Evolutionary conservation across 2,888 invertebrate genomes (phyloP), one percentile per base, ranked within the genome.

Genomic region (Acanthosepion lycidas): DNA sequence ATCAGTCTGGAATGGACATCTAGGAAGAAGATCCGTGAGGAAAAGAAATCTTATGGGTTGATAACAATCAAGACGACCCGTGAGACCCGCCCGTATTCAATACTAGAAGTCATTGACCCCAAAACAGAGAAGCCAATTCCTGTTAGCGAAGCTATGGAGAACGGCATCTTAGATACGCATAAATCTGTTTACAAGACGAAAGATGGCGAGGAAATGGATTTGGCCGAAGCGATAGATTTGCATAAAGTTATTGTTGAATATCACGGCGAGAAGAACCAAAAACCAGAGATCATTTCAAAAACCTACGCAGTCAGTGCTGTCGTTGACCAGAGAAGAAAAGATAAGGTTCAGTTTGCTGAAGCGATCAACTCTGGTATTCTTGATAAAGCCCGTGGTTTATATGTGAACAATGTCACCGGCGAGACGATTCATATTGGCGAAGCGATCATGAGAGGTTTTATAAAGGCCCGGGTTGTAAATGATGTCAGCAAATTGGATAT

Each of bases 361-460:
- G 97, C 97, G 2, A 94, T 96, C 15, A 94, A 94, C 4, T 92
- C 53, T 18, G 97, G 97, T 0, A 95, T 97, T 20, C 95, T 97
- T 33, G 96, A 97, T 94, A 95, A 95, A 93, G 96, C 96, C 28
- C 96, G 96, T 9, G 97, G 97, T 0, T 96, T 96, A 28, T 97
- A 96, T 95, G 95, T 96, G n/a, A 96, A 97, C 96, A 97, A 96
- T 91, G 95, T 96, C 26, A 97, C 97, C 6, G 95, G 95, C 3
- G 96, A 97, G 91, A 95, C 95, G 51, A 95, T 97, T 94, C 96
- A 96, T 53, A 96, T 97, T 0, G 97, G 96, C 6, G 97, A 97
- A 49, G 97, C 97, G 78, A 97, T 97, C 93, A 97, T 97, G 96
- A 96, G 96, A 91, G 97, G 97, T 23, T 97, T 97, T 95, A 96